phyloP scores from a whole-genome alignment of 2,888 invertebrate species.

The Idaea straminata region DNA sequence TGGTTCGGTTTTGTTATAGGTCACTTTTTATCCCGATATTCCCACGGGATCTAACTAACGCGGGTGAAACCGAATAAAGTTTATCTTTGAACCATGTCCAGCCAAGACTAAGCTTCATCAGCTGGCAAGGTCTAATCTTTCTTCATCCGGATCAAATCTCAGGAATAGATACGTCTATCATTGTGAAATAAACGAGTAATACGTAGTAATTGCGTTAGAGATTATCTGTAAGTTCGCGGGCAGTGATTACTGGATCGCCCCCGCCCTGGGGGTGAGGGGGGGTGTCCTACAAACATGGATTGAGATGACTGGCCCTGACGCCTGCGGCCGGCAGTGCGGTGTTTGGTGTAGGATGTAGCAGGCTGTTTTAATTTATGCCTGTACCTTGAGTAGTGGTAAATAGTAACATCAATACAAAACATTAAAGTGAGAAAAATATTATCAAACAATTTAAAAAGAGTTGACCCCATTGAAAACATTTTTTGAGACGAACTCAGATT shows the following conservation, averaged over 20 bases:
- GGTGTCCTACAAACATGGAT: slow-evolving; percentile 57
- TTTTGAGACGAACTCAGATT: too few relatives aligned
- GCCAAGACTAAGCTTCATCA: background rate
- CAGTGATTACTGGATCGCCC: slow-evolving; percentile 50
- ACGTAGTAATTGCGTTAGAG: background rate
- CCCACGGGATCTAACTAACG: too few relatives aligned
- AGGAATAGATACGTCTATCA: background rate
- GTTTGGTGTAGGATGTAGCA: slow-evolving; percentile 27
- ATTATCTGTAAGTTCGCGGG: slow-evolving; percentile 31
- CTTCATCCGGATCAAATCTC: background rate
- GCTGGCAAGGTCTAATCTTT: background rate
- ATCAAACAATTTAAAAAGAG: too few relatives aligned
- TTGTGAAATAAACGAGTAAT: background rate
- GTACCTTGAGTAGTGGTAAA: background rate
- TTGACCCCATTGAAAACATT: too few relatives aligned
- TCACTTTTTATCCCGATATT: too few relatives aligned
- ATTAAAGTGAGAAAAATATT: too few relatives aligned
- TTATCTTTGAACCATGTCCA: background rate
- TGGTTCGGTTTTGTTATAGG: too few relatives aligned
- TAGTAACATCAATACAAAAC: too few relatives aligned
- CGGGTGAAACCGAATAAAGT: too few relatives aligned
- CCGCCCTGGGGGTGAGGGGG: slow-evolving; percentile 28
- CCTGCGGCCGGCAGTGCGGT: slow-evolving; percentile 39
- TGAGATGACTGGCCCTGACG: slow-evolving; percentile 60
- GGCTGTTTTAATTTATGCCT: background rate